A percentile compares a stretch with the other conserved stretches of the same genome.
phyloP scores from a whole-genome alignment of 1,140 invertebrate genomes.

The Littorina saxatilis region DNA sequence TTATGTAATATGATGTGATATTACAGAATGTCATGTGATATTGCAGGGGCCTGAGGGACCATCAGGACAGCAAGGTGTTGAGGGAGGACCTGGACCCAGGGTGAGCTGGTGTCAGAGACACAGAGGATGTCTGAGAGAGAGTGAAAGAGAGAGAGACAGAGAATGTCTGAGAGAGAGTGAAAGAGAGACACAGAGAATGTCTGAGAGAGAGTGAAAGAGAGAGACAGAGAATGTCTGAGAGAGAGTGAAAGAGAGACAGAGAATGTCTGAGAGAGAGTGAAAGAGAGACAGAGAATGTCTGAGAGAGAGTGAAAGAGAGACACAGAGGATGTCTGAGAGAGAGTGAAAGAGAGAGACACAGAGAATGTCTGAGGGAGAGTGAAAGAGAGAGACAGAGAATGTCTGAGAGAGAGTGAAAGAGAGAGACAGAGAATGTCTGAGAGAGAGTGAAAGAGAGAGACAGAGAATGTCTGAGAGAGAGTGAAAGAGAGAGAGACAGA shows the following conservation, averaged over 20 bases:
- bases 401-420: background rate
- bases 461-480: no score
- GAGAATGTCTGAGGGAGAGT: background rate
- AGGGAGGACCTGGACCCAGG: conserved; percentile 66
- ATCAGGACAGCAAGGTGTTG: conserved; percentile 52
- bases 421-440: background rate
- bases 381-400: background rate
- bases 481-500: no score
- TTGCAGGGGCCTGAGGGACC: conserved; percentile 64
- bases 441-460: no score
- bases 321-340: background rate
- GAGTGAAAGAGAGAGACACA: background rate
- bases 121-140: background rate
- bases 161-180: background rate
- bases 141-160: background rate
- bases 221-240: background rate
- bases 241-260: background rate
- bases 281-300: background rate
- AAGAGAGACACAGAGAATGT: background rate
- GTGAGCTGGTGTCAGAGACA: conserved; percentile 1
- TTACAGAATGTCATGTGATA: no score
- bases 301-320: background rate
- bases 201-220: background rate
- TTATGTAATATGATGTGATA: no score
- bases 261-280: background rate